phyloP scores from a whole-genome alignment of 53 echinoderm and acorn worm species.

The Antedon mediterranea region DNA sequence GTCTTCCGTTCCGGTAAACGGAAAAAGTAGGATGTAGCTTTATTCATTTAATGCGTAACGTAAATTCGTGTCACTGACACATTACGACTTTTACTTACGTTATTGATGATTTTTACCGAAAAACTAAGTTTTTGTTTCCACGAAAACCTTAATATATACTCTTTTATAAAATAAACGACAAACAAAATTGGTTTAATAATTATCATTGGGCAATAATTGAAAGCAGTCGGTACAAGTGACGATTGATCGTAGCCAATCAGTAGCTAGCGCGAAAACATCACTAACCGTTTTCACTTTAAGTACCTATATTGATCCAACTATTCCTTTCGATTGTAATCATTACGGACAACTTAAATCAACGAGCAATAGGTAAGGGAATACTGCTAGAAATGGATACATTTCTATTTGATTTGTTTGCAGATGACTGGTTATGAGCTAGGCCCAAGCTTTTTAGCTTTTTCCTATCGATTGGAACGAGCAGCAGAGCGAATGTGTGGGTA shows the following conservation, averaged over 20 bases:
- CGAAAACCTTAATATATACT: too few species aligned
- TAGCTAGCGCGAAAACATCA: neutral
- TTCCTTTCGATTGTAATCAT: neutral
- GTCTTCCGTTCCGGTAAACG: too few species aligned
- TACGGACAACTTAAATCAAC: neutral
- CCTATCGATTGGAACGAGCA: neutral
- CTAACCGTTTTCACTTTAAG: slow-evolving; percentile 1
- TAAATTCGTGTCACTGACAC: too few species aligned
- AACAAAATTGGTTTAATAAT: too few species aligned
- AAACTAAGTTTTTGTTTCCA: too few species aligned
- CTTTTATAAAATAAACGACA: too few species aligned
- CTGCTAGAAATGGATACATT: neutral
- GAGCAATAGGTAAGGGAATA: neutral
- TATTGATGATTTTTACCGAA: too few species aligned
- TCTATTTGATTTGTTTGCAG: neutral
- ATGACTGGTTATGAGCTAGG: neutral
- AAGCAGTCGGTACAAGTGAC: neutral
- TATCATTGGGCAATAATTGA: too few species aligned
- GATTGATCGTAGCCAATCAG: neutral
- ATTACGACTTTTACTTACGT: too few species aligned
- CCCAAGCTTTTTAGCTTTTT: neutral
- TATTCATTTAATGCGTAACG: too few species aligned
- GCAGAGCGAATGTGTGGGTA: neutral
- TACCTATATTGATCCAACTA: neutral
- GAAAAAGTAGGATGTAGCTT: too few species aligned